These are phyloP conservation scores for Semicossyphus pulcher DNA, from an alignment of 2,113 vertebrate species.

Conservation along the genomic window DNA sequence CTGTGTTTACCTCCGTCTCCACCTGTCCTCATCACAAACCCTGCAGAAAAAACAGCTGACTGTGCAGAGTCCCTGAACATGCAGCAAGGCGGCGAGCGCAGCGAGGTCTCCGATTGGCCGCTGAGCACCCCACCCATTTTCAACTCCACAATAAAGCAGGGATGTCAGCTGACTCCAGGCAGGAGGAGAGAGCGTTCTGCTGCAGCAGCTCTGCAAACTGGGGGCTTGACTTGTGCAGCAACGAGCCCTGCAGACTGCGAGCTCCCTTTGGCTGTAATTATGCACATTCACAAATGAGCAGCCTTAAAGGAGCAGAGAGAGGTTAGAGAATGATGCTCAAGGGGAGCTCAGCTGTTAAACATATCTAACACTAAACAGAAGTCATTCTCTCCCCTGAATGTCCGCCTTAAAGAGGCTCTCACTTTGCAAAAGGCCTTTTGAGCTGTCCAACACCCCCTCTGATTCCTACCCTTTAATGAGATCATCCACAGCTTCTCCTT, in stretches of 20 bases:
- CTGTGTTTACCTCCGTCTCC: conserved; percentile 44
- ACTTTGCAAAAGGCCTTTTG: too few species aligned
- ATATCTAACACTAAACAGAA: neutral
- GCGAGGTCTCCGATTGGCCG: conserved; percentile 52
- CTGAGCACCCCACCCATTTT: conserved; percentile 50
- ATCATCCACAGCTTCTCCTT: too few species aligned
- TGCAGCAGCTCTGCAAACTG: conserved; percentile 15
- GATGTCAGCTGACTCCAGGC: conserved; percentile 22
- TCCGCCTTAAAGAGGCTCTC: too few species aligned
- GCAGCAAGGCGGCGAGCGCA: conserved; percentile 20
- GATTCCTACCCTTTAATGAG: too few species aligned
- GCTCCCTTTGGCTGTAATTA: neutral
- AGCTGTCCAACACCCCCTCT: too few species aligned
- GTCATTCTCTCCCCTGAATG: neutral
- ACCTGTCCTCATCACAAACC: conserved; percentile 36
- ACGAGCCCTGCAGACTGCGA: neutral
- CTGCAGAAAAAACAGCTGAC: conserved; percentile 49
- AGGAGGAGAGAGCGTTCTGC: neutral
- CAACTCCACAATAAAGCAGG: neutral
- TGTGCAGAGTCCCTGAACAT: conserved; percentile 16
- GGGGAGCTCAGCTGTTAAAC: neutral
- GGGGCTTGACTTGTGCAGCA: neutral
- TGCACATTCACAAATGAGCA: neutral
- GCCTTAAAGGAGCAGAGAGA: neutral
- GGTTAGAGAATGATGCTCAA: neutral